phyloP scores from a whole-genome alignment of 2,113 vertebrate genomes.

The Caranx ignobilis region DNA sequence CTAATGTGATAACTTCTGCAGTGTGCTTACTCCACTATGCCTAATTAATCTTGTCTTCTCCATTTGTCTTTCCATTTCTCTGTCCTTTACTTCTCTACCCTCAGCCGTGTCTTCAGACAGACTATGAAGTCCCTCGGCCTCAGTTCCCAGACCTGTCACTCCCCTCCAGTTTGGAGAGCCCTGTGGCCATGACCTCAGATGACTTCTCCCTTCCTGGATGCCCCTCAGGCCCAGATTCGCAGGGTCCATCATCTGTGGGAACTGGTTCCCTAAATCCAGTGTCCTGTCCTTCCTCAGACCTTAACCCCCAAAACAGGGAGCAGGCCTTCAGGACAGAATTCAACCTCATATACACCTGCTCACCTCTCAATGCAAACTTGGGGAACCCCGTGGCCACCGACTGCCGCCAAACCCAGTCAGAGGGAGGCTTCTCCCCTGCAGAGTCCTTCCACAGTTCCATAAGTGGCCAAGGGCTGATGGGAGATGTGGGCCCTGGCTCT shows the following conservation, averaged over 20 bases:
- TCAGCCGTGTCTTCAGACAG: conserved; percentile 90
- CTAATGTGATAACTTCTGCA: neutral
- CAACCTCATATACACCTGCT: conserved; percentile 99
- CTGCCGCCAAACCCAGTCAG: conserved; percentile 88
- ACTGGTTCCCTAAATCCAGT: conserved; percentile 67
- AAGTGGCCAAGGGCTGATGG: conserved; percentile 88
- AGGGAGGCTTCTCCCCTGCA: conserved; percentile 90
- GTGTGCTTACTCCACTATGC: neutral
- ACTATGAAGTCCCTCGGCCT: conserved; percentile 86
- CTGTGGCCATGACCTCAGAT: conserved; percentile 82
- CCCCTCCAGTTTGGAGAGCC: conserved; percentile 87
- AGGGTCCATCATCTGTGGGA: conserved; percentile 61
- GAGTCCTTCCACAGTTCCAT: conserved; percentile 90
- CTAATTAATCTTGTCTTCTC: neutral
- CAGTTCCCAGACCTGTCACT: conserved; percentile 87
- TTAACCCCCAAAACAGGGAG: conserved; percentile 87
- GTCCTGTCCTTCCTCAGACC: conserved; percentile 78
- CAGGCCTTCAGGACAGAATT: conserved; percentile 99
- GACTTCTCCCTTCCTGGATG: conserved; percentile 85
- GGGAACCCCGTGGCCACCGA: conserved; percentile 86
- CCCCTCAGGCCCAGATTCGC: conserved; percentile 80
- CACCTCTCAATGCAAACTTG: conserved; percentile 95
- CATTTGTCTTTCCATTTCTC: conserved; percentile 5
- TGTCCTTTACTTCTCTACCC: conserved; percentile 21
- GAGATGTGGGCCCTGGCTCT: conserved; percentile 87